Evolutionary conservation across 1,140 invertebrate genomes (phyloP).

Genomic region (Lasioglossum albipes): DNA sequence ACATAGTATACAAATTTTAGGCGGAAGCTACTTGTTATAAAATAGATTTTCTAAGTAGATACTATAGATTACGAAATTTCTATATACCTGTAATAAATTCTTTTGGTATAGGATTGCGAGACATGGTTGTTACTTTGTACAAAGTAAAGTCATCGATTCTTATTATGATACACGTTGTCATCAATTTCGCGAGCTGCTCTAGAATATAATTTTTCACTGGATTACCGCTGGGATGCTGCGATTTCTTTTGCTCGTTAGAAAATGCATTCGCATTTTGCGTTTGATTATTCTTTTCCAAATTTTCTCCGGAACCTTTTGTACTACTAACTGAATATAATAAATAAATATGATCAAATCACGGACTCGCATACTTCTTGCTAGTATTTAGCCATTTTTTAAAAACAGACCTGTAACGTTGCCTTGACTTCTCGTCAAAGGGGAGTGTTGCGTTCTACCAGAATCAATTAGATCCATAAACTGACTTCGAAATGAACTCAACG

Average conservation of each 20-base stretch:
- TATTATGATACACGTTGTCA: constrained; percentile 94
- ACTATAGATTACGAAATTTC: constrained; percentile 1
- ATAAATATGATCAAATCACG: neutral
- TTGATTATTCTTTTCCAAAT: constrained; percentile 66
- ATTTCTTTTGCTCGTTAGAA: constrained; percentile 70
- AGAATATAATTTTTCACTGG: constrained; percentile 86
- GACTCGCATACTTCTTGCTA: neutral
- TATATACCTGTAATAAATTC: constrained; percentile 89
- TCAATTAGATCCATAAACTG: constrained; percentile 84
- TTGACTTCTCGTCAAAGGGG: constrained; percentile 80
- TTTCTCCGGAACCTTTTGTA: constrained; percentile 64
- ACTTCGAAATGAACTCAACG: constrained; percentile 85
- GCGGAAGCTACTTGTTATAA: constrained; percentile 18
- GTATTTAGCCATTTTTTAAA: neutral
- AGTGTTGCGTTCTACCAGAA: constrained; percentile 82
- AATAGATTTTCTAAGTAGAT: constrained; percentile 20
- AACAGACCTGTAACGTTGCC: constrained; percentile 65
- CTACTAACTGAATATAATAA: constrained; percentile 58
- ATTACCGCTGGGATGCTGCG: constrained; percentile 73
- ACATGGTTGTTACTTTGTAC: constrained; percentile 90
- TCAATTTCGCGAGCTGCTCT: constrained; percentile 90
- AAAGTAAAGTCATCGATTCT: constrained; percentile 93
- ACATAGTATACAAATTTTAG: constrained; percentile 35
- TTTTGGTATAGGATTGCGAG: constrained; percentile 85
- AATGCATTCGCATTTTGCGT: constrained; percentile 55